Base-by-base conservation (phyloP, 1,140 invertebrate genomes). In the Drosophila obscura region DNA sequence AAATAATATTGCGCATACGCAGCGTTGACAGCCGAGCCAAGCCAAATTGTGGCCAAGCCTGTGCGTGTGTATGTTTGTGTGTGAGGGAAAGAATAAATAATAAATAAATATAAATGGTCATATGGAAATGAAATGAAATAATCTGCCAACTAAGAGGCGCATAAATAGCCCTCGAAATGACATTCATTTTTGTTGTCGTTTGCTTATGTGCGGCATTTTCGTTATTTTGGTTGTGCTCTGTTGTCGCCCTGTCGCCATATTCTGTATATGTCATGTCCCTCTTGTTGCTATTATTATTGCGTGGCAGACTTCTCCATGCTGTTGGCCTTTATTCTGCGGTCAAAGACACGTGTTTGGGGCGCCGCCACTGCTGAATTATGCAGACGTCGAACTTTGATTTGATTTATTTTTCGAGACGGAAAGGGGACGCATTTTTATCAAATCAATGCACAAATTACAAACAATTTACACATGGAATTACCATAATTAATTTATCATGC, bases 151-250 rank as follows among this genome's bases (percentile, higher is more conserved):
- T 87, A 88, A 87, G 73, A 75, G 83, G 62, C 83, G 71, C 74
- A 88, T 88, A 87, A 88, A 87, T 82, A 87, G 82, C 82, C 72
- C 65, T 75, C 74, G 68, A 82, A 75, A 87, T 88, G 83, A 88
- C 74, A 85, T 85, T 78, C 59, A 78, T 78, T 72, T 87, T 71
- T 58, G 76, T 78, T 65, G 77, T 64, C 77, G 68, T 78, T 39
- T 82, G 57, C 85, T 65, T 81, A 73, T 84, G 61, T 71, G 59
- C 51, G 58, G 61, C 77, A 84, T 85, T 84, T 80, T 74, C 69
- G 31, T 72, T 39, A 19, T 52, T 11, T 53, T 16, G 16, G 22
- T 3, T 39, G 19, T 56, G 26, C 22, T 26, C n/a, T 48, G 49
- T 53, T 69, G 43, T 56, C 35, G 62, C 31, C 65, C 66, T 69